phyloP scores from a whole-genome alignment of 2,113 vertebrate genomes.

The Erythrocebus patas region DNA sequence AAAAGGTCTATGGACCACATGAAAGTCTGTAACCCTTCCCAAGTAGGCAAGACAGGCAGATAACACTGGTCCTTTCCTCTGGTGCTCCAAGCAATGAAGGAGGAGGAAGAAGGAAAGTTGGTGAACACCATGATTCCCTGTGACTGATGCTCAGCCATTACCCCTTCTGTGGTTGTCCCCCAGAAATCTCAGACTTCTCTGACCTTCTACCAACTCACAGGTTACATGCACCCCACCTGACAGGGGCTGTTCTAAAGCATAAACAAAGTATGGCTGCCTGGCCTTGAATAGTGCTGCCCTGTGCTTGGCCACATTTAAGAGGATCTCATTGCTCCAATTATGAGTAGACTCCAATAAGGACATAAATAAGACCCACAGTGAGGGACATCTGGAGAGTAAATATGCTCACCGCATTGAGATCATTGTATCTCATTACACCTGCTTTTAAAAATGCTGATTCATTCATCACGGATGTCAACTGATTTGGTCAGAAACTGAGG shows the following conservation, averaged over 20 bases:
- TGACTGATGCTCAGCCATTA: not conserved
- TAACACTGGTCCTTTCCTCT: not conserved
- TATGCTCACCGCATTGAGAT: not conserved
- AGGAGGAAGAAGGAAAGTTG: too few species aligned
- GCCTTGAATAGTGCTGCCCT: not conserved
- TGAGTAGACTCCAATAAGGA: not conserved
- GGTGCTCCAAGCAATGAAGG: not conserved
- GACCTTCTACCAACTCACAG: not conserved
- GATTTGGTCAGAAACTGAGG: not conserved
- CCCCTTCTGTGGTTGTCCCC: not conserved
- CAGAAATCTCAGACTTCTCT: not conserved
- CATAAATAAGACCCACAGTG: not conserved
- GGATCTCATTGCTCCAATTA: not conserved
- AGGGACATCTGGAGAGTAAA: not conserved
- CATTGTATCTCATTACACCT: not conserved
- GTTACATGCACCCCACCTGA: not conserved
- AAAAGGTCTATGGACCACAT: not conserved
- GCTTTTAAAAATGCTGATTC: not conserved
- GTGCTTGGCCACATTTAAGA: not conserved
- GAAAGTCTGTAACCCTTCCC: not conserved
- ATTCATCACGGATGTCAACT: not conserved
- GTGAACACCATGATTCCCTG: too few species aligned
- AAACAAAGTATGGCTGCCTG: not conserved
- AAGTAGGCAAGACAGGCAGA: not conserved
- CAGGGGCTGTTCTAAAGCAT: not conserved